A percentile compares a stretch with the other conserved stretches of the same genome.
Evolutionary conservation across 1,140 invertebrate genomes (phyloP).

Genomic region (Ditylenchus dipsaci): DNA sequence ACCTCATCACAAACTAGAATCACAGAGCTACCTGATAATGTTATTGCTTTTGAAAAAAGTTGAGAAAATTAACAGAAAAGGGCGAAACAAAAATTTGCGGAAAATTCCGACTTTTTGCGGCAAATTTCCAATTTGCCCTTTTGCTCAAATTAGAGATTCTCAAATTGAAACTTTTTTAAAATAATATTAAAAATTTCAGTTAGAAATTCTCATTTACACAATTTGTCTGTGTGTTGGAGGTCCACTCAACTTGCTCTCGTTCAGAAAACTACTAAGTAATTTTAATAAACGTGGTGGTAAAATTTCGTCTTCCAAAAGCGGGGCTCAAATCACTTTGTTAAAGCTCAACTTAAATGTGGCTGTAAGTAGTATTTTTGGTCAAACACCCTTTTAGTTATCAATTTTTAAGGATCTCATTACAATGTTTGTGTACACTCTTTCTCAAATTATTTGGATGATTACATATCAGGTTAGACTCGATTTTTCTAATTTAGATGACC

Average conservation of each 20-base stretch:
- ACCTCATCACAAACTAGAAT: too few relatives aligned
- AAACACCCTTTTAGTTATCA: too few relatives aligned
- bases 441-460: slow-evolving; percentile 55
- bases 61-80: too few relatives aligned
- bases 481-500: slow-evolving; percentile 1
- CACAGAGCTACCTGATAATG: too few relatives aligned
- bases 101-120: too few relatives aligned
- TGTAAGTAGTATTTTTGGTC: too few relatives aligned
- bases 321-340: slow-evolving; percentile 41
- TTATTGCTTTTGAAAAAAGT: too few relatives aligned
- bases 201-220: slow-evolving; percentile 48
- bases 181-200: slow-evolving; percentile 24
- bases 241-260: slow-evolving; percentile 46
- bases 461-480: slow-evolving; percentile 43
- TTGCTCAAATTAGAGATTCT: too few relatives aligned
- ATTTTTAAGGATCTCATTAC: slow-evolving; percentile 43
- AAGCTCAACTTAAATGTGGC: slow-evolving; percentile 51
- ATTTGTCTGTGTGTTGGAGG: slow-evolving; percentile 45
- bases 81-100: too few relatives aligned
- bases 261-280: slow-evolving; percentile 31
- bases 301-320: background rate
- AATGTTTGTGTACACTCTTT: slow-evolving; percentile 50
- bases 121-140: too few relatives aligned
- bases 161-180: too few relatives aligned
- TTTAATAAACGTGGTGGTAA: slow-evolving; percentile 11